Conservation (phyloP, 1,140 invertebrate species). For the Sitophilus oryzae region DNA sequence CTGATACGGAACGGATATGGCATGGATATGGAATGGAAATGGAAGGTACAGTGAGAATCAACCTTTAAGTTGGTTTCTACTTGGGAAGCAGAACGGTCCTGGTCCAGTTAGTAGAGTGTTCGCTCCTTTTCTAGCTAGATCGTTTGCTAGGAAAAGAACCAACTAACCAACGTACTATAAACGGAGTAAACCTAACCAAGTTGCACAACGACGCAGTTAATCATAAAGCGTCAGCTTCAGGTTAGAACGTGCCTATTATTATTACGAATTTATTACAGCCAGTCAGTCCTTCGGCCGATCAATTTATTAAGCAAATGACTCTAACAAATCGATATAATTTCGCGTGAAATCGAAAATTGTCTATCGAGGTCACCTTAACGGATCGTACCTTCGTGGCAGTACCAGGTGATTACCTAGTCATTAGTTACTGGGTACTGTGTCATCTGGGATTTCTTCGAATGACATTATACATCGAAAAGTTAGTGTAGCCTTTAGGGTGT, state of each 20-base stretch:
- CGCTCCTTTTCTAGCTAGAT: too few species aligned
- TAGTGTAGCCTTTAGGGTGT: too few species aligned
- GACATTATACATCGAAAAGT: too few species aligned
- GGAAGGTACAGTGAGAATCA: too few species aligned
- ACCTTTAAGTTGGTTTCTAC: too few species aligned
- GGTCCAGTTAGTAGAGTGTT: too few species aligned
- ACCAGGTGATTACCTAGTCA: not conserved
- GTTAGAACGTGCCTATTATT: slow-evolving; percentile 18
- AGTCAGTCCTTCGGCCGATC: not conserved
- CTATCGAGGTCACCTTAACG: slow-evolving; percentile 10
- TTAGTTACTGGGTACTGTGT: not conserved
- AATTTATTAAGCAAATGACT: slow-evolving; percentile 22
- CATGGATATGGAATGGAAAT: too few species aligned
- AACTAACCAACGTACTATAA: not conserved
- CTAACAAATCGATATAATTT: slow-evolving; percentile 19
- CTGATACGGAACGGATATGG: too few species aligned
- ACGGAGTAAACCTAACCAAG: slow-evolving; percentile 3
- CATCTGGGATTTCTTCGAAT: not conserved
- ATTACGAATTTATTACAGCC: slow-evolving; percentile 19
- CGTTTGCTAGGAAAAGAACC: not conserved
- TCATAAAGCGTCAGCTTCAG: slow-evolving; percentile 8
- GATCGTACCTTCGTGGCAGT: too few species aligned
- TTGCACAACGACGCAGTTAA: not conserved
- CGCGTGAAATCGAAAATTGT: slow-evolving; percentile 20
- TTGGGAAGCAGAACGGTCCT: too few species aligned